These are phyloP conservation scores for Ancistrus triradiatus DNA, from an alignment of 2,113 vertebrate genomes.

Conservation along the genomic window DNA sequence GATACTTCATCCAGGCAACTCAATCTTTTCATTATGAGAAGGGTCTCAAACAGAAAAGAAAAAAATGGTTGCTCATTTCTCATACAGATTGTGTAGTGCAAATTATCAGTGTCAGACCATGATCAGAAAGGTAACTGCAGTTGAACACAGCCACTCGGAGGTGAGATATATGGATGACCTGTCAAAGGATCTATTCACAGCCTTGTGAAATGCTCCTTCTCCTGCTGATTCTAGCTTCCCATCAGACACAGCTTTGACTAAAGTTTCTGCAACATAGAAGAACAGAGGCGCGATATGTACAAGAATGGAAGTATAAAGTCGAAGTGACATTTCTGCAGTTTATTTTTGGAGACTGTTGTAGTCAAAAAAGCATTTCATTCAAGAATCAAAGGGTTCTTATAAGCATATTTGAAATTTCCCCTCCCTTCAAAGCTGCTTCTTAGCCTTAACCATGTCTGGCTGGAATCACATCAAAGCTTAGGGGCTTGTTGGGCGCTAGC, in stretches of 20 bases:
- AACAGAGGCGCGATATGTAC: slow-evolving; percentile 9
- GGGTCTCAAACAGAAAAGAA: too few relatives aligned
- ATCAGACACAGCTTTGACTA: slow-evolving; percentile 23
- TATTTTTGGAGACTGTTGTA: slow-evolving; percentile 29
- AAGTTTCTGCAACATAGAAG: slow-evolving; percentile 38
- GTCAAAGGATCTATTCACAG: too few relatives aligned
- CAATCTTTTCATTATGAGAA: too few relatives aligned
- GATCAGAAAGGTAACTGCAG: not conserved
- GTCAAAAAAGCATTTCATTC: slow-evolving; percentile 47
- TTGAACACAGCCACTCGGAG: too few relatives aligned
- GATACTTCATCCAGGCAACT: too few relatives aligned
- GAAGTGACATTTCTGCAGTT: slow-evolving; percentile 4
- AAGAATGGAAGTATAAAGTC: slow-evolving; percentile 16
- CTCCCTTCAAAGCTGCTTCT: slow-evolving; percentile 49
- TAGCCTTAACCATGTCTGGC: slow-evolving; percentile 54
- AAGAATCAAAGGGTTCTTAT: slow-evolving; percentile 56
- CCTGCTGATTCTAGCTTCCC: too few relatives aligned
- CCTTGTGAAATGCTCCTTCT: too few relatives aligned
- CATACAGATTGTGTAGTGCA: not conserved
- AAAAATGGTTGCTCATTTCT: too few relatives aligned
- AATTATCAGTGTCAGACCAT: not conserved
- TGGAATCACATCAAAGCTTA: slow-evolving; percentile 61
- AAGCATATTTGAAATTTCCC: slow-evolving; percentile 35
- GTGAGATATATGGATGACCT: too few relatives aligned
- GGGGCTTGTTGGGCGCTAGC: slow-evolving; percentile 49